Evolutionary conservation across 2,888 invertebrate genomes (phyloP).

Genomic region (Thymelicus sylvestris): DNA sequence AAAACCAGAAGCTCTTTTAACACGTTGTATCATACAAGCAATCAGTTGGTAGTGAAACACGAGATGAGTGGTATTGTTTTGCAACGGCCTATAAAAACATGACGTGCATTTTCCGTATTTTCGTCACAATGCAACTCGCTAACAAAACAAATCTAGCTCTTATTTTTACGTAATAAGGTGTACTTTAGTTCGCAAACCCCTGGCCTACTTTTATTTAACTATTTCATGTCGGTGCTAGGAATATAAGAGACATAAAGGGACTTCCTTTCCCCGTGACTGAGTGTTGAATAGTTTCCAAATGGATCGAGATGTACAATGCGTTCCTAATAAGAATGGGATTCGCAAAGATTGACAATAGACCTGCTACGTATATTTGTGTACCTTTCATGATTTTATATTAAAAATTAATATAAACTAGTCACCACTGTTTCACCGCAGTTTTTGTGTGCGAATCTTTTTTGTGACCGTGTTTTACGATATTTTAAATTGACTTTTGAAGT

Average conservation of each 20-base stretch:
- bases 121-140: constrained; percentile 22
- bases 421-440: no score
- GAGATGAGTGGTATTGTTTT: constrained; percentile 32
- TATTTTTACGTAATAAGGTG: constrained; percentile 15
- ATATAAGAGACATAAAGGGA: constrained; percentile 12
- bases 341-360: constrained; percentile 1
- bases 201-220: constrained; percentile 31
- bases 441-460: no score
- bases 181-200: background rate
- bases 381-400: background rate
- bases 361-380: background rate
- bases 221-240: constrained; percentile 18
- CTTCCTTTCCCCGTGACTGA: constrained; percentile 2
- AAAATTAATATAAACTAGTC: background rate
- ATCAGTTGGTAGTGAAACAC: constrained; percentile 27
- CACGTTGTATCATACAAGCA: constrained; percentile 8
- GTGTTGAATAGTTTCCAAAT: constrained; percentile 9
- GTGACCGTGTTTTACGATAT: no score
- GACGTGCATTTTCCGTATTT: constrained; percentile 29
- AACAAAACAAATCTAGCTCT: constrained; percentile 10
- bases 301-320: constrained; percentile 8
- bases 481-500: no score
- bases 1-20: constrained; percentile 4
- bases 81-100: constrained; percentile 28
- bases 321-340: constrained; percentile 10